Evolutionary conservation across 2,113 vertebrate species (phyloP).

Genomic region (Daubentonia madagascariensis): DNA sequence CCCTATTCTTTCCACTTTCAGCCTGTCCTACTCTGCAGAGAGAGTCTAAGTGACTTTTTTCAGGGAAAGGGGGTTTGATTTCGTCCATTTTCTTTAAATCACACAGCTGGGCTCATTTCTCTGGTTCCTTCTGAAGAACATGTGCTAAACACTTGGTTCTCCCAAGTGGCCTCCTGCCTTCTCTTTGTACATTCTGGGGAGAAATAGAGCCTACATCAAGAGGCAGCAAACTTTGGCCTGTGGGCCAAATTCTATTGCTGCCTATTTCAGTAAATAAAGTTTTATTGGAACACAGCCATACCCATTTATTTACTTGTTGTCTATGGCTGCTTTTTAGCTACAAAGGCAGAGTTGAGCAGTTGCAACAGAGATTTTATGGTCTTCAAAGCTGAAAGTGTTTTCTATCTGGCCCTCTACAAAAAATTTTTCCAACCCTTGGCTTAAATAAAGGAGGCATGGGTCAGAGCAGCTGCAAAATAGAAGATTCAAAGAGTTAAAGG

Average conservation of each 20-base stretch:
- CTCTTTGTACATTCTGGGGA: not conserved
- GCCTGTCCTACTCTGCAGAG: not conserved
- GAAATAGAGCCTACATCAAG: not conserved
- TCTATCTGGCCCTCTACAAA: not conserved
- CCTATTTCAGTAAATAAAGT: not conserved
- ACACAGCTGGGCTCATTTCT: not conserved
- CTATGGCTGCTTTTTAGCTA: not conserved
- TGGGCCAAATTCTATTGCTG: not conserved
- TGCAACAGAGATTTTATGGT: not conserved
- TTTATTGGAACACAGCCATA: not conserved
- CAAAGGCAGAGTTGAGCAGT: not conserved
- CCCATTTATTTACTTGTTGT: not conserved
- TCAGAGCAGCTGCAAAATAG: not conserved
- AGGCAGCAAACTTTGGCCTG: not conserved
- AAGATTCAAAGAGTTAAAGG: not conserved
- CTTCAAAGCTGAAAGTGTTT: not conserved
- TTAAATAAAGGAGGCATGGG: not conserved
- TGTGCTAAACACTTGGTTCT: not conserved
- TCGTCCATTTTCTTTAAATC: not conserved
- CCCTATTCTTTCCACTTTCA: not conserved
- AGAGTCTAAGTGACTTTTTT: not conserved
- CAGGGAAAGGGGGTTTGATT: not conserved
- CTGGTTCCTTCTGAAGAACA: not conserved
- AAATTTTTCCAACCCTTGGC: not conserved
- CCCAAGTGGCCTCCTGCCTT: not conserved